A percentile compares a stretch with the other conserved stretches of the same genome.
Conservation (phyloP, 92 coral and sea anemone species). For the Muricea muricata region DNA sequence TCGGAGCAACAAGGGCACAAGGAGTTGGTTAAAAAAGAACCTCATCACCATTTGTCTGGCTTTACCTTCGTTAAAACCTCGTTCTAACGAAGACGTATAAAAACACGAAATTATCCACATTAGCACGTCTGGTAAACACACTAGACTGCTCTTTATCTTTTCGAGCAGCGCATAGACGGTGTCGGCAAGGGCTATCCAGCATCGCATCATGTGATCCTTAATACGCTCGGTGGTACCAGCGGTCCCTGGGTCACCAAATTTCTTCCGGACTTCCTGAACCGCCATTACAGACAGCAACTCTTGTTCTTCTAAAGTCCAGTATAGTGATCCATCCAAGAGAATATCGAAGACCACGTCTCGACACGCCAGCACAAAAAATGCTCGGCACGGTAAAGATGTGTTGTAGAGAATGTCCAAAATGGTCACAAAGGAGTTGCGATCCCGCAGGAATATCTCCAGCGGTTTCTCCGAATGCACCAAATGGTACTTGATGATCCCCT, state of each 20-base stretch:
- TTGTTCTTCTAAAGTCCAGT: constrained; percentile 46
- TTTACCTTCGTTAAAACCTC: constrained; percentile 71
- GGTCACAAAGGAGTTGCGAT: constrained; percentile 81
- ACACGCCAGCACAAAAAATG: constrained; percentile 84
- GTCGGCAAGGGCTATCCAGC: constrained; percentile 67
- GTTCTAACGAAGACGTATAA: constrained; percentile 64
- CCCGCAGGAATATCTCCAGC: constrained; percentile 68
- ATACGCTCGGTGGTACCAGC: constrained; percentile 29
- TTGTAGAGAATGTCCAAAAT: constrained; percentile 77
- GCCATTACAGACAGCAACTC: constrained; percentile 30
- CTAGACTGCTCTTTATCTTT: constrained; percentile 81
- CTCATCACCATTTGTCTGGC: constrained; percentile 76
- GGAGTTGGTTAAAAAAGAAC: constrained; percentile 79
- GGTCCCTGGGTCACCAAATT: constrained; percentile 37
- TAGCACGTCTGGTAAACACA: constrained; percentile 86
- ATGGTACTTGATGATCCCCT: constrained; percentile 76
- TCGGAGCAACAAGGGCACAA: constrained; percentile 81
- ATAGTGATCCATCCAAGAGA: constrained; percentile 76
- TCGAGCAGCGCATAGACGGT: constrained; percentile 76
- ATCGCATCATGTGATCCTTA: constrained; percentile 21
- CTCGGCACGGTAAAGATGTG: constrained; percentile 77
- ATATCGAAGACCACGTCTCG: constrained; percentile 86
- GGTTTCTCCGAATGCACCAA: constrained; percentile 79
- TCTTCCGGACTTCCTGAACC: constrained; percentile 8
- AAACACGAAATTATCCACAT: constrained; percentile 91